Base-by-base conservation (phyloP, 2,888 invertebrate species). In the Cybosia mesomella region DNA sequence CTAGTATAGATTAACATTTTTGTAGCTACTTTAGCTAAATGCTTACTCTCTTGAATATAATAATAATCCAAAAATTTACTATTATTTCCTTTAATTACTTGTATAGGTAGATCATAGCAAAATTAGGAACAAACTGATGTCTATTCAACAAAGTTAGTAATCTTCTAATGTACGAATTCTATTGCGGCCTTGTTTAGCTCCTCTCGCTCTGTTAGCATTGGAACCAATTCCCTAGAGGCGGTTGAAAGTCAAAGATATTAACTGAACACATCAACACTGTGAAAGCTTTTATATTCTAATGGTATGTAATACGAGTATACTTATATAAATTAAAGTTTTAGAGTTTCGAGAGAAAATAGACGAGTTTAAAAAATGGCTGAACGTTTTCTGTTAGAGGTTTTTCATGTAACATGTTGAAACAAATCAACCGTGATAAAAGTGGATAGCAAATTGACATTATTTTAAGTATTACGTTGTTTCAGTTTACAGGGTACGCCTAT, bases 181-280 rank as follows among this genome's bases (percentile, higher is more conserved):
- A 57, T 66, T 28, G 36, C 61, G 18, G 34, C 22, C 28, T 32
- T 55, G 61, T 49, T 66, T 66, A 43, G 39, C 61, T 67, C 34
- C 54, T 15, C 62, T 78, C 76, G 71, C 55, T 68, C 64, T 71
- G 66, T 64, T 68, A 53, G 36, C 73, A 0, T 22, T 39, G 10
- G 10, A 53, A 22, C 62, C 15, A 21, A 39, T 49, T 55, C 74
- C 61, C 68, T 11, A 65, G 57, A 64, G 60, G 32, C 64, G 18
- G 61, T 54, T 58, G 15, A 79, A 84, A 83, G 87, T 84, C 77
- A 72, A 85, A 84, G 76, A 76, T 77, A 80, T 87, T 83, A 84
- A 77, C 76, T 70, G 53, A 82, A 83, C 72, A 78, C 73, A 78
- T 75, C 73, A 74, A 76, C 82, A 83, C 72, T 81, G 74, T 64